A percentile compares a stretch with the other conserved stretches of the same genome.
Evolutionary conservation across 2,797 vertebrate species (phyloP).

Genomic region (Anas georgica): DNA sequence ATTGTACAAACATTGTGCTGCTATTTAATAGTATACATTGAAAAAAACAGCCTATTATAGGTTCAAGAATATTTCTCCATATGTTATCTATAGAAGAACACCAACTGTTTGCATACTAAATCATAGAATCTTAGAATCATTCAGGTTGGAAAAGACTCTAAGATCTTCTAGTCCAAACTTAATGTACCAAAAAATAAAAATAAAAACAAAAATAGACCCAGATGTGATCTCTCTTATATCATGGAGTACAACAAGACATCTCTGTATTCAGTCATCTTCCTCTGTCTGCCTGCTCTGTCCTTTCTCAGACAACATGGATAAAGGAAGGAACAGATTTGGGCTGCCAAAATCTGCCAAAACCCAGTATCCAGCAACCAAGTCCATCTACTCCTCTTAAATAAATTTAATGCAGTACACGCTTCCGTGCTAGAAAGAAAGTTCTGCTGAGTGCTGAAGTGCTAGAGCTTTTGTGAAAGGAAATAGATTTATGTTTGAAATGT

Average conservation of each 20-base stretch:
- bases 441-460: neutral
- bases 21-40: neutral
- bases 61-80: neutral
- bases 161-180: too few relatives aligned
- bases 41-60: neutral
- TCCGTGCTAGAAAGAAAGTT: neutral
- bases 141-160: too few relatives aligned
- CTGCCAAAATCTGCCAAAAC: neutral
- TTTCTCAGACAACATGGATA: fast-evolving
- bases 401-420: neutral
- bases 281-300: neutral
- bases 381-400: neutral
- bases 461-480: neutral
- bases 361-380: neutral
- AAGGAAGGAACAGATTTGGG: neutral
- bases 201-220: too few relatives aligned
- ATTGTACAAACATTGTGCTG: neutral
- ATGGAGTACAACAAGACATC: neutral
- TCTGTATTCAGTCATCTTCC: neutral
- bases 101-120: neutral
- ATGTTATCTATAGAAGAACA: neutral
- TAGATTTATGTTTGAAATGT: neutral
- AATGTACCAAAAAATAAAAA: too few relatives aligned
- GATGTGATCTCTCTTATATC: neutral
- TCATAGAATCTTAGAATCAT: too few relatives aligned